Evolutionary conservation across 1,140 invertebrate species (phyloP), one percentile per base, ranked within the genome.

Genomic region (Cherax destructor): DNA sequence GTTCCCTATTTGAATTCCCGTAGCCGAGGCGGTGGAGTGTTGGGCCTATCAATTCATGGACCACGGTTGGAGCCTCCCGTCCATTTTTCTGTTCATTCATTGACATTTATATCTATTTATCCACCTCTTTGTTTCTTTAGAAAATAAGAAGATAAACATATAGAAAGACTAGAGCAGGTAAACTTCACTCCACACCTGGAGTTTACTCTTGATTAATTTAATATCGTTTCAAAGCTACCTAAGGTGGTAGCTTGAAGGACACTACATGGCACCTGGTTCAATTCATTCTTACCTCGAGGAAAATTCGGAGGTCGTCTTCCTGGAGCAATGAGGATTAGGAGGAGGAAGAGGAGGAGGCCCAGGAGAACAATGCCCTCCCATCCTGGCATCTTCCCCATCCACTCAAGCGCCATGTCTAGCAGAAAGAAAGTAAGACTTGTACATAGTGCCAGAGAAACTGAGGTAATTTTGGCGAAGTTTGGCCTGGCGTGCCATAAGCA

Each of bases 231-330:
- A 10, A 16, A 41, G 13, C 1, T 47, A 78, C 41, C 1, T 50
- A 78, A 78, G 18, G 4, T 24, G n/a, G n/a, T n/a, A n/a, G n/a
- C n/a, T n/a, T 41, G 30, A 41, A 41, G 0, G 30, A 41, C 30
- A 2, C 30, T 41, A 41, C 30, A 41, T 2, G 30, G 30, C 30
- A 41, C 30, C 30, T 41, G 0, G 30, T 41, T 41, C 30, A 0
- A 41, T 0, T 41, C 30, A 41, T 49, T 49, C 49, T 88, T 50
- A 88, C 86, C 86, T 49, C 76, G 86, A 16, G 86, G 86, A 49
- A 88, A 88, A 56, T 88, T 88, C 10, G 41, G 76, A 18, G 86
- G 86, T 21, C 86, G 52, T n/a, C 76, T 30, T 24, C 56, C 77
- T 30, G 78, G 41, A 7, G 7, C 3, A 52, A 30, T 7, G 21